Evolutionary conservation across 2,888 invertebrate genomes (phyloP), one percentile per base, ranked within the genome.

Genomic region (Coelinius sp.): DNA sequence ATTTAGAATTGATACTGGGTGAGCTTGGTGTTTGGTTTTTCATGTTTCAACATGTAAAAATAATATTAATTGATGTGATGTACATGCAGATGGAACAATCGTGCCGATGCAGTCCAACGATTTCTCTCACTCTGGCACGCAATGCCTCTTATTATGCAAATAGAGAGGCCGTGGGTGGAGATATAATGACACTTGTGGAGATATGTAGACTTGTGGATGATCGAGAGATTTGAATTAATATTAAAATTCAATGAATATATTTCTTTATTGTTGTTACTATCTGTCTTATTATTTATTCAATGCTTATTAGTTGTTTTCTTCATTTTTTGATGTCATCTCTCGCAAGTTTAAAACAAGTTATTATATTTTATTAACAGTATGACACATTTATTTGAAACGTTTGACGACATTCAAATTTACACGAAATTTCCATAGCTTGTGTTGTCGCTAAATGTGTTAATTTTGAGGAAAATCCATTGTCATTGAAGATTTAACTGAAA

Each of bases 61-160:
- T 35, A 31, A 59, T 59, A 59, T 59, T 59, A 59, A 59, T 59
- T 59, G 59, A 59, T 31, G 59, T 35, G 35, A 31, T 59, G 20
- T 59, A 59, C 31, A 59, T 56, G 35, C 56, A 46, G 44, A 59
- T 41, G 27, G 35, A 71, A 69, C 75, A 77, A 77, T 78, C 79
- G 76, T 73, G 75, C 70, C 77, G 79, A 80, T 80, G 75, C 75
- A 79, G 78, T 66, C 79, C 70, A 75, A 73, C 74, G 78, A 78
- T 81, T 76, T 75, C 76, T 76, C 64, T 46, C 35, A 25, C 12
- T 70, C 12, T 70, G 71, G 70, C 80, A 81, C 78, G 80, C 80
- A 81, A 80, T 79, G 81, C 74, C 76, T 77, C 78, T 80, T 78
- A 78, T 73, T 78, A 81, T 80, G 81, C 75, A 79, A 81, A 81